These are phyloP conservation scores for Electrophaes corylata DNA, from an alignment of 2,888 invertebrate species.

Conservation along the genomic window DNA sequence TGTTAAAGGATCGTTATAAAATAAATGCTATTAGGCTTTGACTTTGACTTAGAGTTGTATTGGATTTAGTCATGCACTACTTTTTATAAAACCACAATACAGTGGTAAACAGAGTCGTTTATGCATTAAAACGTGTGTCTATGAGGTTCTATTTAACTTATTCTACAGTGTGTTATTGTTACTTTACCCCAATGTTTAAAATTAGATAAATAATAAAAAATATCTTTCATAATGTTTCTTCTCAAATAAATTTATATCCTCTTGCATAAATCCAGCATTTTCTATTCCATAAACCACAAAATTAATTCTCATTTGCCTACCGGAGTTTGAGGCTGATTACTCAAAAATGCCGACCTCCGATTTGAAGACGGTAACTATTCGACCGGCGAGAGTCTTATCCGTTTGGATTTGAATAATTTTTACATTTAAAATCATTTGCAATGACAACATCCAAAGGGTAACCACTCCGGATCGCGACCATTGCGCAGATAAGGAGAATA, in stretches of 20 bases:
- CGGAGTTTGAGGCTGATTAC: constrained; percentile 53
- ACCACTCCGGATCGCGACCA: constrained; percentile 80
- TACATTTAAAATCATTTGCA: constrained; percentile 84
- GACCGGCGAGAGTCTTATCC: constrained; percentile 74
- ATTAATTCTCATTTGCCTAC: constrained; percentile 30
- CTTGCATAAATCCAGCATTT: constrained; percentile 15
- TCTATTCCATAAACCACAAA: constrained; percentile 30
- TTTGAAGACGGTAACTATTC: constrained; percentile 71
- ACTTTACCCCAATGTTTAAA: no score
- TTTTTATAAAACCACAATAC: no score
- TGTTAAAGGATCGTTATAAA: no score
- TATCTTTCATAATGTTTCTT: no score
- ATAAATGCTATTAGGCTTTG: no score
- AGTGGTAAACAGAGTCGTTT: no score
- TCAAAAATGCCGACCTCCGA: constrained; percentile 70
- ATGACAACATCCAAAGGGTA: constrained; percentile 84
- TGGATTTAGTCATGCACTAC: no score
- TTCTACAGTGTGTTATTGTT: no score
- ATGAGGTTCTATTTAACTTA: no score
- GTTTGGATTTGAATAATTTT: constrained; percentile 81
- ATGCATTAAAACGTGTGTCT: no score
- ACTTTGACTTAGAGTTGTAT: no score
- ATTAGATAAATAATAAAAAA: no score
- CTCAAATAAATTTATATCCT: not conserved
- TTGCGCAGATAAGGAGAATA: constrained; percentile 79